Conservation (phyloP, 2,797 vertebrate genomes). For the Atherinosoma microstoma region DNA sequence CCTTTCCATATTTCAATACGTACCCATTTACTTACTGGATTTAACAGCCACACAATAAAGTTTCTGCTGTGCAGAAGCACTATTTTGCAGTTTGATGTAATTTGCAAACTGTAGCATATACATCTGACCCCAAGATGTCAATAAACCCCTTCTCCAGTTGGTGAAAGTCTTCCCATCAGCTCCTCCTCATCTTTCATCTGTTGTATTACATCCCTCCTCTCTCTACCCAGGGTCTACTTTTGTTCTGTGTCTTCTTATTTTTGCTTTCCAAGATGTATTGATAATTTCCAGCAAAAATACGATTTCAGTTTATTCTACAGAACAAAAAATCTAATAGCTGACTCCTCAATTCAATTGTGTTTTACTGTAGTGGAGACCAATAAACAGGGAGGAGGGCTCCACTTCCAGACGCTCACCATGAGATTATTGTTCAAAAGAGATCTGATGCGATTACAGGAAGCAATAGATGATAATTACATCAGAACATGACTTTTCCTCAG, state of each 20-base stretch:
- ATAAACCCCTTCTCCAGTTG: constrained; percentile 69
- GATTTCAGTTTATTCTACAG: constrained; percentile 97
- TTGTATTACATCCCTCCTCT: constrained; percentile 46
- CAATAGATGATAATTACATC: constrained; percentile 98
- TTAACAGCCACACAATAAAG: constrained; percentile 64
- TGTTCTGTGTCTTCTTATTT: constrained; percentile 94
- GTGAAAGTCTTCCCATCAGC: constrained; percentile 71
- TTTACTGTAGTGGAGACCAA: constrained; percentile 97
- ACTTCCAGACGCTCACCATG: constrained; percentile 91
- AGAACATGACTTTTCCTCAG: constrained; percentile 88
- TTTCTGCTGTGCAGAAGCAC: constrained; percentile 40
- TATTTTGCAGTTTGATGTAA: constrained; percentile 73
- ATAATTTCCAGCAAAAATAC: constrained; percentile 98
- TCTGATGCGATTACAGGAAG: constrained; percentile 96
- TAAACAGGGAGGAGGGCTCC: constrained; percentile 92
- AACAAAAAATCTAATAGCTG: constrained; percentile 95
- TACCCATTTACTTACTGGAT: constrained; percentile 50
- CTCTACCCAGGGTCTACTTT: constrained; percentile 88
- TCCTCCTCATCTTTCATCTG: constrained; percentile 74
- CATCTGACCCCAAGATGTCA: constrained; percentile 69
- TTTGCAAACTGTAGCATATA: constrained; percentile 67
- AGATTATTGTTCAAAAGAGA: constrained; percentile 93
- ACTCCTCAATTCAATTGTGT: constrained; percentile 95
- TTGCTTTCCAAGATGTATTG: constrained; percentile 96
- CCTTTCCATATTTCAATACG: constrained; percentile 56